A percentile compares a stretch with the other conserved stretches of the same genome.
phyloP scores from a whole-genome alignment of 2,797 vertebrate genomes.

The Brachyrhaphis roseni region DNA sequence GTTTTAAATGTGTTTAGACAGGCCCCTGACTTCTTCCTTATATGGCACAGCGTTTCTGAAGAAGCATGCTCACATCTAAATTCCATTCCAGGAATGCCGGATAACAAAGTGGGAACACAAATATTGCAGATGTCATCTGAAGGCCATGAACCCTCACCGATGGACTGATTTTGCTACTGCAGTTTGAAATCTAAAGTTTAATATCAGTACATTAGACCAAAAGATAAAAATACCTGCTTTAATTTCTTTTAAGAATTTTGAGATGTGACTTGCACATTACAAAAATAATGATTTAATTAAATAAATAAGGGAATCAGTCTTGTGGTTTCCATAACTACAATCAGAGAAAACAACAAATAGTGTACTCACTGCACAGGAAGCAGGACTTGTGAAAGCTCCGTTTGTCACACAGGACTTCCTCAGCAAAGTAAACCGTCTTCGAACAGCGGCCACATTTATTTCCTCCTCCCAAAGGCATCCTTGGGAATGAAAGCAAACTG shows the following conservation, averaged over 20 bases:
- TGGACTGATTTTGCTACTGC: background rate
- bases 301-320: background rate
- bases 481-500: slow-evolving; percentile 41
- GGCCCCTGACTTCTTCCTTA: slow-evolving; percentile 42
- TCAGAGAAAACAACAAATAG: slow-evolving; percentile 32
- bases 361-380: slow-evolving; percentile 95
- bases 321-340: slow-evolving; percentile 21
- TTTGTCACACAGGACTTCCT: slow-evolving; percentile 94
- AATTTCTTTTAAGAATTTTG: background rate
- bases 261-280: background rate
- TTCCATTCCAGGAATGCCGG: slow-evolving; percentile 58
- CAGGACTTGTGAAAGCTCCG: slow-evolving; percentile 94
- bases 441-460: slow-evolving; percentile 93
- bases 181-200: background rate
- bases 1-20: slow-evolving; percentile 30
- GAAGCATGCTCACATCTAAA: slow-evolving; percentile 52
- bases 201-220: background rate
- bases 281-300: background rate
- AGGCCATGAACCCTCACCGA: slow-evolving; percentile 14
- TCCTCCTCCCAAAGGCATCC: slow-evolving; percentile 95
- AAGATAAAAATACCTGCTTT: background rate
- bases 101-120: slow-evolving; percentile 34
- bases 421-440: slow-evolving; percentile 93
- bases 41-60: slow-evolving; percentile 38
- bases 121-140: slow-evolving; percentile 28